A percentile compares a stretch with the other conserved stretches of the same genome.
Conservation (phyloP, 2,797 vertebrate genomes). For the Aldrovandia affinis region DNA sequence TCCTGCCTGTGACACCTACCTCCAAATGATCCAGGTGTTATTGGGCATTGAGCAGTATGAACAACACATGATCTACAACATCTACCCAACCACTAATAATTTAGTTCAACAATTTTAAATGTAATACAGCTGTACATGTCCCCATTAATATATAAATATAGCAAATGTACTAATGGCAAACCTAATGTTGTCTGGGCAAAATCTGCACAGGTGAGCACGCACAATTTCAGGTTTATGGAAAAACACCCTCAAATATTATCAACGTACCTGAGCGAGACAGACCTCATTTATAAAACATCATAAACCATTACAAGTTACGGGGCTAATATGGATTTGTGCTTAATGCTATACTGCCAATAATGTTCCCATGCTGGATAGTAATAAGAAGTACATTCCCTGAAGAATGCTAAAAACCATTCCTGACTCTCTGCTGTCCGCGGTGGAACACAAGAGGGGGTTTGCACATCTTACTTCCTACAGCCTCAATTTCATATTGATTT, state of each 20-base stretch:
- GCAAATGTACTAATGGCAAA: too few species aligned
- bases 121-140: too few species aligned
- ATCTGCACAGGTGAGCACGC: neutral
- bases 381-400: conserved; percentile 40
- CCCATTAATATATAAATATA: too few species aligned
- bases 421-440: neutral
- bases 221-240: neutral
- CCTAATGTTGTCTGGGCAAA: too few species aligned
- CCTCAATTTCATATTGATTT: conserved; percentile 54
- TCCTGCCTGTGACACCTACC: neutral
- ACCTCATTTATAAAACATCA: neutral
- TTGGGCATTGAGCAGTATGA: neutral
- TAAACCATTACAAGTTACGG: neutral
- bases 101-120: too few species aligned
- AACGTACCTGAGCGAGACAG: neutral
- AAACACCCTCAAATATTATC: too few species aligned
- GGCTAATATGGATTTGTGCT: neutral
- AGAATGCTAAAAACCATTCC: neutral
- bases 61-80: too few species aligned
- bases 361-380: conserved; percentile 7
- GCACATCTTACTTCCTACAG: conserved; percentile 49
- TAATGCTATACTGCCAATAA: neutral
- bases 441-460: neutral
- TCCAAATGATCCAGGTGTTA: too few species aligned
- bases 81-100: neutral